Conservation (phyloP, 1,140 invertebrate species). For the Pogonomyrmex barbatus region DNA sequence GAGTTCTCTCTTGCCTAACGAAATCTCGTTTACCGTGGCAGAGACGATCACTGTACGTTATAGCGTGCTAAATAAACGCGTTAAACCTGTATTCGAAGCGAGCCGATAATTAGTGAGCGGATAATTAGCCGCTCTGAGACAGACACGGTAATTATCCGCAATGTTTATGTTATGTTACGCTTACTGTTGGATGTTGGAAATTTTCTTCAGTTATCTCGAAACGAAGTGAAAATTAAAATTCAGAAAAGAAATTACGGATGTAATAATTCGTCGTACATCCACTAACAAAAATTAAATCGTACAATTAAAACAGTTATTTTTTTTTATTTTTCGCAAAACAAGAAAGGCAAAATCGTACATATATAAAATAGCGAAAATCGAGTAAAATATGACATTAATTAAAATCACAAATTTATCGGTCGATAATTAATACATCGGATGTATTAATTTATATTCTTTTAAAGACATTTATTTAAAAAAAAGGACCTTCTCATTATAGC, state of each 20-base stretch:
- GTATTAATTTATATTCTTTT: too few species aligned
- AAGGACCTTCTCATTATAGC: too few species aligned
- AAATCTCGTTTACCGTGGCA: constrained; percentile 18
- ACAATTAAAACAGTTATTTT: not conserved
- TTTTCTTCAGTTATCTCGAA: not conserved
- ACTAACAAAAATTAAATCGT: not conserved
- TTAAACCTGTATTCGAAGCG: constrained; percentile 1
- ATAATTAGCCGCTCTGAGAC: constrained; percentile 36
- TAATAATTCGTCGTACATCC: not conserved
- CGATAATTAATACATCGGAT: too few species aligned
- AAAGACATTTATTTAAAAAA: too few species aligned
- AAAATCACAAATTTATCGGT: constrained; percentile 30
- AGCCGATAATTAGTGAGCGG: constrained; percentile 34
- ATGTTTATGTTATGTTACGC: constrained; percentile 13
- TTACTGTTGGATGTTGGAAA: not conserved
- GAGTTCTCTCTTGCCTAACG: constrained; percentile 31
- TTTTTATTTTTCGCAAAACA: not conserved
- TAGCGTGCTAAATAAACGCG: constrained; percentile 50
- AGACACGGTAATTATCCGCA: constrained; percentile 9
- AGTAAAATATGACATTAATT: constrained; percentile 1
- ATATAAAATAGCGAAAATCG: not conserved
- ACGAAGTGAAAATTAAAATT: not conserved
- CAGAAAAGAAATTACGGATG: not conserved
- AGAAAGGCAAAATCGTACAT: not conserved
- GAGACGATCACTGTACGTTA: constrained; percentile 33